phyloP scores from a whole-genome alignment of 2,888 invertebrate species.

The Sthenelais limicola region DNA sequence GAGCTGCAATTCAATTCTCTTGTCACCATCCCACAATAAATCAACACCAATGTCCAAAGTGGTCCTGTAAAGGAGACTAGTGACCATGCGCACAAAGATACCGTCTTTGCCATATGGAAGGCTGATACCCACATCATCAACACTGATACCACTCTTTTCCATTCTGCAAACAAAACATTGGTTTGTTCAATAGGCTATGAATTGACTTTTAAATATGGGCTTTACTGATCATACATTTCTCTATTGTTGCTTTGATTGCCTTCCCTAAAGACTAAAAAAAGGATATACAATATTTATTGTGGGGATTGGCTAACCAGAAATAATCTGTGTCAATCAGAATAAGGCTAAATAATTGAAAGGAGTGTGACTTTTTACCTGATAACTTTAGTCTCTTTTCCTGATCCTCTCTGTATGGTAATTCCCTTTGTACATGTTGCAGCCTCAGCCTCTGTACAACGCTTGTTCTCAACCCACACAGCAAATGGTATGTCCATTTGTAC shows the following conservation, averaged over 20 bases:
- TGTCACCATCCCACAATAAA: slow-evolving; percentile 49
- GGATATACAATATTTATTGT: too few species aligned
- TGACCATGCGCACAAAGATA: slow-evolving; percentile 44
- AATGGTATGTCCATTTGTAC: slow-evolving; percentile 42
- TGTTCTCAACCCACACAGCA: slow-evolving; percentile 52
- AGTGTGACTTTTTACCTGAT: too few species aligned
- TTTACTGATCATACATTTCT: too few species aligned
- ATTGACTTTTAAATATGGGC: not conserved
- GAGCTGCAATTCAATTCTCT: slow-evolving; percentile 49
- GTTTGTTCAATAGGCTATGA: not conserved
- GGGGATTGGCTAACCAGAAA: too few species aligned
- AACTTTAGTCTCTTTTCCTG: slow-evolving; percentile 7
- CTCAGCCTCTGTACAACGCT: slow-evolving; percentile 40
- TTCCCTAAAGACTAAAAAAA: too few species aligned
- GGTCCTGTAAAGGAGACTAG: slow-evolving; percentile 43
- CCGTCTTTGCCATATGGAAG: slow-evolving; percentile 47
- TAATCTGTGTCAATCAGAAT: too few species aligned
- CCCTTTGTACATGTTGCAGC: slow-evolving; percentile 49
- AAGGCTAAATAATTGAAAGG: too few species aligned
- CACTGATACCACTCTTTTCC: slow-evolving; percentile 32
- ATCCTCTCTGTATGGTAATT: slow-evolving; percentile 49
- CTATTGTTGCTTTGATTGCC: too few species aligned
- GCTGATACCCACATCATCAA: slow-evolving; percentile 42
- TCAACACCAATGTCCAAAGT: slow-evolving; percentile 46
- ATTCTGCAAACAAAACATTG: not conserved